A percentile compares a stretch with the other conserved stretches of the same genome.
These are phyloP conservation scores for Harpagoxenus sublaevis DNA, from an alignment of 2,888 invertebrate genomes.

Conservation along the genomic window DNA sequence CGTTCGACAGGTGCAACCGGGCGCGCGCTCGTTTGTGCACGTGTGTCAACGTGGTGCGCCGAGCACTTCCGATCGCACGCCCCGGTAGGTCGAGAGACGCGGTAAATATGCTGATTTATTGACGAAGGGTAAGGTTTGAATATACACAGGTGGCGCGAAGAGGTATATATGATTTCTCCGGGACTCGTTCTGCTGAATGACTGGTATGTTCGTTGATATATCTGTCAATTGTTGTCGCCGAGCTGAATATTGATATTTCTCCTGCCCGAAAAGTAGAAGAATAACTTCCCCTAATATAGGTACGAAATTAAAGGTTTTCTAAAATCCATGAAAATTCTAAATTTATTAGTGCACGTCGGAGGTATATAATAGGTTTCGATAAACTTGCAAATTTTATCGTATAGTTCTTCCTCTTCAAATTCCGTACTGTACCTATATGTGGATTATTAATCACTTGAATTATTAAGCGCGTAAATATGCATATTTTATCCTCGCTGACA, in stretches of 20 bases:
- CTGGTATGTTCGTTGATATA: background rate
- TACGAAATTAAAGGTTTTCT: background rate
- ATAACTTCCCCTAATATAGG: background rate
- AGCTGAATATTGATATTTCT: slow-evolving; percentile 24
- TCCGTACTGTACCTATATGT: background rate
- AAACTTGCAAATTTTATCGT: background rate
- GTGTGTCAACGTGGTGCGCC: slow-evolving; percentile 35
- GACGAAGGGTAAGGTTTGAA: slow-evolving; percentile 32
- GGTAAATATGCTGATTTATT: slow-evolving; percentile 51
- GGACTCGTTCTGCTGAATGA: slow-evolving; percentile 11
- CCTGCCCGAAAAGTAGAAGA: background rate
- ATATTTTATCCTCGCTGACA: background rate
- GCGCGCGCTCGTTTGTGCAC: slow-evolving; percentile 53
- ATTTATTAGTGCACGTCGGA: background rate
- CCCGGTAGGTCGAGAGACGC: slow-evolving; percentile 25
- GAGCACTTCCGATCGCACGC: slow-evolving; percentile 57
- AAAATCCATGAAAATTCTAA: background rate
- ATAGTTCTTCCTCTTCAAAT: background rate
- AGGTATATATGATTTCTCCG: slow-evolving; percentile 15
- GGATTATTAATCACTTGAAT: slow-evolving; percentile 10
- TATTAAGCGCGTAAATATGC: slow-evolving; percentile 6
- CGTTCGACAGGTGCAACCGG: slow-evolving; percentile 61
- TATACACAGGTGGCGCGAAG: background rate
- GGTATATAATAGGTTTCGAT: background rate
- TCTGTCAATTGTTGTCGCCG: slow-evolving; percentile 13